Percentiles rank a stretch among this genome's conserved stretches.
phyloP scores from a whole-genome alignment of 64 coral and sea anemone species.

The Platygyra sinensis region DNA sequence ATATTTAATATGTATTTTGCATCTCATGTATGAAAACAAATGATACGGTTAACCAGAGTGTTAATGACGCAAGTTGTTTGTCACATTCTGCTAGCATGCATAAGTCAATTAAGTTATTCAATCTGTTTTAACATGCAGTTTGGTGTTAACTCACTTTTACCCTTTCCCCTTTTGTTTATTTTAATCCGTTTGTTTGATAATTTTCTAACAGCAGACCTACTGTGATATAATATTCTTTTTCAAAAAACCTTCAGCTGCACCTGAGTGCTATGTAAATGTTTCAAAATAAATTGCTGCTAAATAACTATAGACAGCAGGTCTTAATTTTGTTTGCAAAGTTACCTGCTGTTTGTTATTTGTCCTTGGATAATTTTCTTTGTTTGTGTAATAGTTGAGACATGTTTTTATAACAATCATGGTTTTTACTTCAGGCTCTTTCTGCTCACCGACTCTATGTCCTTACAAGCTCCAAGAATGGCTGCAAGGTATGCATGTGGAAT shows the following conservation, averaged over 20 bases:
- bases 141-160: neutral
- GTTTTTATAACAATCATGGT: neutral
- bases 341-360: neutral
- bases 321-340: no score
- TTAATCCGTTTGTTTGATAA: no score
- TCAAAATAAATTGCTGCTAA: no score
- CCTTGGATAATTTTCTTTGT: neutral
- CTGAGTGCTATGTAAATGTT: no score
- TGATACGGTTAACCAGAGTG: neutral
- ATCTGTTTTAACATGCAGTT: neutral
- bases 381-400: neutral
- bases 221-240: no score
- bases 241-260: no score
- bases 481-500: conserved; percentile 28
- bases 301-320: no score
- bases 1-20: neutral
- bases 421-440: conserved; percentile 55
- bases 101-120: neutral
- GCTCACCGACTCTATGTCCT: conserved; percentile 59
- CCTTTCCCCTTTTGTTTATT: neutral
- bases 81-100: neutral
- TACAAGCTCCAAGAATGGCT: conserved; percentile 40
- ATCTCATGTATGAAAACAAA: neutral
- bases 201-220: no score
- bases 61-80: neutral